Evolutionary conservation across 2,888 invertebrate genomes (phyloP).

Genomic region (Phengaris alcon): DNA sequence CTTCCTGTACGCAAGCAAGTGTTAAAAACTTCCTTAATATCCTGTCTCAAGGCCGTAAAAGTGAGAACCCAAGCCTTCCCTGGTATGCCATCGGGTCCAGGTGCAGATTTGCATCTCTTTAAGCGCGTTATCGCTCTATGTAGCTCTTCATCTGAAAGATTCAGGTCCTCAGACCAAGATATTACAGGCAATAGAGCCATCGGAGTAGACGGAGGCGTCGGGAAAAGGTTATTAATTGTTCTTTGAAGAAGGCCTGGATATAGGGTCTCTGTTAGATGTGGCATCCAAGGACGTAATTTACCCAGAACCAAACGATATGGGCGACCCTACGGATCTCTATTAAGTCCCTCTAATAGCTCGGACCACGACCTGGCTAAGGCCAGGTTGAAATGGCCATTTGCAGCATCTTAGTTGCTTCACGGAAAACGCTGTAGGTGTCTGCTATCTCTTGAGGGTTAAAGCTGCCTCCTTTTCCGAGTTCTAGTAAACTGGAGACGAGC

Average conservation of each 20-base stretch:
- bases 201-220: not conserved
- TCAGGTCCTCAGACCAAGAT: constrained; percentile 1
- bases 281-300: too few relatives aligned
- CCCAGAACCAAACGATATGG: constrained; percentile 34
- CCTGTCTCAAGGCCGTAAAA: not conserved
- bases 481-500: too few relatives aligned
- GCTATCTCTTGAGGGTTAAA: too few relatives aligned
- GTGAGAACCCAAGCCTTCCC: constrained; percentile 26
- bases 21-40: not conserved
- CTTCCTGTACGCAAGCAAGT: too few relatives aligned
- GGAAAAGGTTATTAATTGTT: not conserved
- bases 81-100: constrained; percentile 33
- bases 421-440: too few relatives aligned
- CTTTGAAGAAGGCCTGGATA: too few relatives aligned
- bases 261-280: too few relatives aligned
- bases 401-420: too few relatives aligned
- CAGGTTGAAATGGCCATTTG: constrained; percentile 12
- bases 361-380: constrained; percentile 30
- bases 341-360: constrained; percentile 31
- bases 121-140: not conserved
- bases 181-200: not conserved
- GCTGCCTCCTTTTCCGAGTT: too few relatives aligned
- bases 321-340: constrained; percentile 34
- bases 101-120: constrained; percentile 30
- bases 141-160: not conserved